phyloP scores from a whole-genome alignment of 1,140 invertebrate species.

The Argopecten irradians region DNA sequence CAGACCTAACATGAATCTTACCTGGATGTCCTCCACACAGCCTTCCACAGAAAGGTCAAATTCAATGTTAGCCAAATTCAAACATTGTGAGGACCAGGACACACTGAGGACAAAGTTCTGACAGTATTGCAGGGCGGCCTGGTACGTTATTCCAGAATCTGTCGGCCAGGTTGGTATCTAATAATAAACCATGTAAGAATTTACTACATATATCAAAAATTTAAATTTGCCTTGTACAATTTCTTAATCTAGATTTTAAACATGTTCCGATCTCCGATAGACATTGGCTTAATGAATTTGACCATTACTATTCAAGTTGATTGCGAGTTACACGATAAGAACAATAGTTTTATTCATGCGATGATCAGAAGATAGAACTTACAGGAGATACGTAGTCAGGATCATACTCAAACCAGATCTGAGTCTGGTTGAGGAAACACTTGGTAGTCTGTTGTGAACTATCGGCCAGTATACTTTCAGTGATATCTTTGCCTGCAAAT shows the following conservation, averaged over 20 bases:
- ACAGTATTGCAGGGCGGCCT: conserved; percentile 58
- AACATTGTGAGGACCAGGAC: conserved; percentile 46
- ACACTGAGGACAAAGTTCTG: conserved; percentile 41
- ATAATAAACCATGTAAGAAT: background rate
- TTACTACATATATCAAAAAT: too few relatives aligned
- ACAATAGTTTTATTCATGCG: too few relatives aligned
- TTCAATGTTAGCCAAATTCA: conserved; percentile 44
- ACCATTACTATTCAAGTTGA: too few relatives aligned
- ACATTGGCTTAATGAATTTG: too few relatives aligned
- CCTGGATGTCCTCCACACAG: conserved; percentile 67
- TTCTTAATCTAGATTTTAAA: too few relatives aligned
- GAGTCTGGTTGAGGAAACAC: conserved; percentile 37
- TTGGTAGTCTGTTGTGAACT: conserved; percentile 38
- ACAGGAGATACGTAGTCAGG: conserved; percentile 4
- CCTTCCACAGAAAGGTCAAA: conserved; percentile 47
- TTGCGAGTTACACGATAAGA: too few relatives aligned
- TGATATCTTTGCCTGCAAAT: conserved; percentile 51
- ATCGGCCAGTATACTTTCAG: conserved; percentile 31
- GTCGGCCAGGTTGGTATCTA: conserved; percentile 61
- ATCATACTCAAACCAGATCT: conserved; percentile 42
- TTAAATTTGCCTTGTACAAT: too few relatives aligned
- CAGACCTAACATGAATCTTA: too few relatives aligned
- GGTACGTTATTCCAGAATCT: conserved; percentile 48
- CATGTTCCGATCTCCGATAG: too few relatives aligned
- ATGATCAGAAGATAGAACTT: background rate